Conservation (phyloP, 2,113 vertebrate species). For the Dicrurus megarhynchus region DNA sequence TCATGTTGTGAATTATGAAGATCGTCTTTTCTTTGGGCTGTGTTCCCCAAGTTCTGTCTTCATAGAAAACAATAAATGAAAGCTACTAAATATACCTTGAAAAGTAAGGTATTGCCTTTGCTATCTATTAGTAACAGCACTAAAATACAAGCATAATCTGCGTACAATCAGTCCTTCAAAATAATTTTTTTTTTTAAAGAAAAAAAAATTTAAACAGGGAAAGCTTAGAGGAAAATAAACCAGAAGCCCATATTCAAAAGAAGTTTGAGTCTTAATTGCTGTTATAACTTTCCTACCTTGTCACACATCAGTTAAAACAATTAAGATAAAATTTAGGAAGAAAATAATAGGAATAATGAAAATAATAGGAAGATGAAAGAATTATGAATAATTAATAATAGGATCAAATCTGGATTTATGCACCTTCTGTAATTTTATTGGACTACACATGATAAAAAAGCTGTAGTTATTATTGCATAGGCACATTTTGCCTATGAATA, state of each 20-base stretch:
- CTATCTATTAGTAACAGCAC: background rate
- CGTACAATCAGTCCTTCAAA: background rate
- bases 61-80: background rate
- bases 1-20: background rate
- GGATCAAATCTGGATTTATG: background rate
- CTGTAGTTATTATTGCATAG: background rate
- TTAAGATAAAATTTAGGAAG: background rate
- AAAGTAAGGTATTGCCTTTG: background rate
- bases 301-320: background rate
- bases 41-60: background rate
- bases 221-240: background rate
- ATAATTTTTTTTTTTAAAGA: background rate
- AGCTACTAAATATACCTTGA: background rate
- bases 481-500: background rate
- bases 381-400: background rate
- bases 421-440: background rate
- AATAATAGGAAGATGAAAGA: conserved; percentile 3
- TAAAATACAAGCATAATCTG: background rate
- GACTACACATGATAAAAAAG: background rate
- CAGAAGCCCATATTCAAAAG: background rate
- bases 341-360: background rate
- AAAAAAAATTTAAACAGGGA: background rate
- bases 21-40: background rate
- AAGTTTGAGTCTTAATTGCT: background rate
- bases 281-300: background rate